phyloP scores from a whole-genome alignment of 2,113 vertebrate genomes.

The Trachemys scripta region DNA sequence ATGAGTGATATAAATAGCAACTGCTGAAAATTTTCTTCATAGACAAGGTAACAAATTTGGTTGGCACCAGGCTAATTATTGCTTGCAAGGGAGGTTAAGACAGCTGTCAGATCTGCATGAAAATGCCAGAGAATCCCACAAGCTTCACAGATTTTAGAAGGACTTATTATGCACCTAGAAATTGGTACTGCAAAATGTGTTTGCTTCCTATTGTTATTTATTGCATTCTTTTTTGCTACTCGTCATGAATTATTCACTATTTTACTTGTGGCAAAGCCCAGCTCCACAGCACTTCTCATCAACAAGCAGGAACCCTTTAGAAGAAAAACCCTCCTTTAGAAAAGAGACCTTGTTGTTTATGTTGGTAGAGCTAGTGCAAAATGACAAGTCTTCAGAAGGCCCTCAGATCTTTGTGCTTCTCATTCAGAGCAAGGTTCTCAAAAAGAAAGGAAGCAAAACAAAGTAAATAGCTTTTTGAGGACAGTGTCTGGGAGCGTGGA shows the following conservation, averaged over 20 bases:
- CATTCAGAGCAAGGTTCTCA: constrained; percentile 29
- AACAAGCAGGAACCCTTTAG: constrained; percentile 51
- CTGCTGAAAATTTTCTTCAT: constrained; percentile 35
- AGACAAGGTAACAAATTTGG: constrained; percentile 65
- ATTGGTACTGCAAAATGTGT: constrained; percentile 72
- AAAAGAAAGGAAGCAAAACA: background rate
- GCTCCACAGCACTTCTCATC: constrained; percentile 66
- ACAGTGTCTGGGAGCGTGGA: background rate
- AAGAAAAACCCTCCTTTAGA: constrained; percentile 53
- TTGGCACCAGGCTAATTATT: constrained; percentile 69
- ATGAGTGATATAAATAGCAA: constrained; percentile 41
- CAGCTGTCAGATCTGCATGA: constrained; percentile 38
- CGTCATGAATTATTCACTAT: constrained; percentile 73
- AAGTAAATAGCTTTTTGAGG: background rate
- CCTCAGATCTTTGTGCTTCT: constrained; percentile 18
- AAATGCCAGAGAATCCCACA: constrained; percentile 75
- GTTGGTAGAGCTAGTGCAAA: background rate
- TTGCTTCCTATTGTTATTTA: constrained; percentile 73
- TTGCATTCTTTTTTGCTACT: constrained; percentile 64
- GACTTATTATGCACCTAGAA: constrained; percentile 73
- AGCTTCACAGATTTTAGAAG: constrained; percentile 73
- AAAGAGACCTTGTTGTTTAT: constrained; percentile 40
- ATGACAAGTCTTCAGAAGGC: background rate
- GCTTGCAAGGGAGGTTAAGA: constrained; percentile 59
- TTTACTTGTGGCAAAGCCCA: constrained; percentile 65